Percentiles rank a stretch among this genome's conserved stretches.
These are phyloP conservation scores for Drosophila rellima DNA, from an alignment of 2,888 invertebrate genomes.

Conservation along the genomic window DNA sequence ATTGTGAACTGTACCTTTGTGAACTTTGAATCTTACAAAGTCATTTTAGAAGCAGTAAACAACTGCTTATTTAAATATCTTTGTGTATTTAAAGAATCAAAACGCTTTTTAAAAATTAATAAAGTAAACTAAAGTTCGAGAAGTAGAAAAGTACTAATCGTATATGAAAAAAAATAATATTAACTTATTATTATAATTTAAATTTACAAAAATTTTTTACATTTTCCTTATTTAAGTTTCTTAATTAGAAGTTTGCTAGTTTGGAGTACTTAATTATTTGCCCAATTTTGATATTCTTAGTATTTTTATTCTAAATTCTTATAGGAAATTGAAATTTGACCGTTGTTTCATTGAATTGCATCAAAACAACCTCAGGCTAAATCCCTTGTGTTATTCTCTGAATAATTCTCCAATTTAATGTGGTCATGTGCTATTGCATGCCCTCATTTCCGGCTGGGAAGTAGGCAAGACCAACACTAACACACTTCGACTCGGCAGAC, in stretches of 20 bases:
- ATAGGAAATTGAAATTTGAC: neutral
- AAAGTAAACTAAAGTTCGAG: no score
- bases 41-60: neutral
- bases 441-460: constrained; percentile 48
- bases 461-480: constrained; percentile 9
- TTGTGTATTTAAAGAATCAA: no score
- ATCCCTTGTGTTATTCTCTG: neutral
- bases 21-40: neutral
- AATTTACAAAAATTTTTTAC: no score
- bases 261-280: no score
- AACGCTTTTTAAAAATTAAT: neutral
- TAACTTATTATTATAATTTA: no score
- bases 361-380: neutral
- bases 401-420: neutral
- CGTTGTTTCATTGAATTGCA: neutral
- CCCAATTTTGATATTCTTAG: no score
- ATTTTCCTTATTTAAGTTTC: no score
- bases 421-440: constrained; percentile 3
- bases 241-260: no score
- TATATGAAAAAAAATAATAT: no score
- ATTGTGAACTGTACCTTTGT: neutral
- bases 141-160: no score
- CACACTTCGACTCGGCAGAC: constrained; percentile 43
- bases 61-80: neutral
- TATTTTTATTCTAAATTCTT: neutral